Conservation (phyloP, 2,888 invertebrate genomes). For the Subacronicta megacephala region DNA sequence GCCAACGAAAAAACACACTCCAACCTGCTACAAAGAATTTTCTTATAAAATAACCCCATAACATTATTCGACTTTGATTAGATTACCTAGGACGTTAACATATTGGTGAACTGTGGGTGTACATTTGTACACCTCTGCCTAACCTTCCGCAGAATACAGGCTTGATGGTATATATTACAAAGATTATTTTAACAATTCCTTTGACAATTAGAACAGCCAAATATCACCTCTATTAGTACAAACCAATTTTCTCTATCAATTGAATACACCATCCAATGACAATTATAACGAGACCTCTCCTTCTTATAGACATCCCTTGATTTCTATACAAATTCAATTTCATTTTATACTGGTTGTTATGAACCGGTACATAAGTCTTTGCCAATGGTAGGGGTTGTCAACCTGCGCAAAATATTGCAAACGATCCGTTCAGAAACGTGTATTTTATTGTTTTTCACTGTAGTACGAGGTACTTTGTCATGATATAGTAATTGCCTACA, state of each 20-base stretch:
- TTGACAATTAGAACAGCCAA: slow-evolving; percentile 49
- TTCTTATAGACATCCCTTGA: slow-evolving; percentile 4
- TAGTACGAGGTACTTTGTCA: slow-evolving; percentile 27
- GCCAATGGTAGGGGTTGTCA: slow-evolving; percentile 49
- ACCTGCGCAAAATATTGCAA: slow-evolving; percentile 54
- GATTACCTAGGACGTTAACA: no score
- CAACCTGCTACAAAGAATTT: no score
- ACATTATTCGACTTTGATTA: no score
- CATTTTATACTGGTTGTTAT: slow-evolving; percentile 40
- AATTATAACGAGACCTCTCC: slow-evolving; percentile 32
- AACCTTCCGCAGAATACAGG: no score
- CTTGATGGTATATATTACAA: no score
- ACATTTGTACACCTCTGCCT: no score
- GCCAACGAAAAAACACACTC: no score
- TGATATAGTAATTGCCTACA: slow-evolving; percentile 19
- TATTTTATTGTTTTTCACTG: slow-evolving; percentile 53
- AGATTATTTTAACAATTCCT: slow-evolving; percentile 17
- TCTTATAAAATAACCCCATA: no score
- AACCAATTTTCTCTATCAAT: slow-evolving; percentile 40
- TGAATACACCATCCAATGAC: slow-evolving; percentile 39
- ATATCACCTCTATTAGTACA: slow-evolving; percentile 30
- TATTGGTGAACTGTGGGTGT: no score
- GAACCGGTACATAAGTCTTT: slow-evolving; percentile 53
- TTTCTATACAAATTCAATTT: slow-evolving; percentile 31
- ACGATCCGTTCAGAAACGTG: slow-evolving; percentile 34